Evolutionary conservation across 2,888 invertebrate genomes (phyloP), one percentile per base, ranked within the genome.

Genomic region (Lymantria dispar): DNA sequence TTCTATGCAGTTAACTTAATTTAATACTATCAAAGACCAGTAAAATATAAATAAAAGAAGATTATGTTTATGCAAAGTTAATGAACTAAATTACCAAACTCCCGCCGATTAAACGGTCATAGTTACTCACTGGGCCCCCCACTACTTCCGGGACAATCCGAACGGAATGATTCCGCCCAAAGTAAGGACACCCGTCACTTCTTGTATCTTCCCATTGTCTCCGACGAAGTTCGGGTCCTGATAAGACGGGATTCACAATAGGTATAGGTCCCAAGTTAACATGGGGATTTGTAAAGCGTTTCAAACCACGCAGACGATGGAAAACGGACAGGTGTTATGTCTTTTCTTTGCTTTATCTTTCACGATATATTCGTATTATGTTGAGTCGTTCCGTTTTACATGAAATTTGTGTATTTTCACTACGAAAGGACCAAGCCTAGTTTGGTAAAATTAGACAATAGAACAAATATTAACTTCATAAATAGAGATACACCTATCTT

Each of bases 261-360:
- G 15, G 74, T 71, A 73, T 74, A 78, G 78, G 78, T 78, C 74
- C 80, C 78, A 83, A 84, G 80, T 83, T 66, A 69, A 75, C 74
- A 69, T 72, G 65, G 68, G 79, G 81, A 78, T 82, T 80, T 80
- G 80, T 81, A 84, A 80, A 78, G 80, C 77, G 62, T 65, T 60
- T 56, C 57, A 58, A 48, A 60, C 48, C 56, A 60, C 60, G 60
- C 68, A 67, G 58, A 67, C 54, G 69, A 68, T 68, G 63, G 53
- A 62, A 66, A 61, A 65, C 65, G 58, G 62, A 69, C 63, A 64
- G 74, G 68, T 70, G 58, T 70, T 64, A 57, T 48, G 55, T n/a
- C 56, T 63, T 74, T 74, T 74, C 76, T 75, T 75, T 69, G 50
- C 60, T 55, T 62, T 49, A 67, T 67, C 64, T 58, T 37, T 3